Evolutionary conservation across 1,140 invertebrate genomes (phyloP).

Genomic region (Trichogramma pretiosum): DNA sequence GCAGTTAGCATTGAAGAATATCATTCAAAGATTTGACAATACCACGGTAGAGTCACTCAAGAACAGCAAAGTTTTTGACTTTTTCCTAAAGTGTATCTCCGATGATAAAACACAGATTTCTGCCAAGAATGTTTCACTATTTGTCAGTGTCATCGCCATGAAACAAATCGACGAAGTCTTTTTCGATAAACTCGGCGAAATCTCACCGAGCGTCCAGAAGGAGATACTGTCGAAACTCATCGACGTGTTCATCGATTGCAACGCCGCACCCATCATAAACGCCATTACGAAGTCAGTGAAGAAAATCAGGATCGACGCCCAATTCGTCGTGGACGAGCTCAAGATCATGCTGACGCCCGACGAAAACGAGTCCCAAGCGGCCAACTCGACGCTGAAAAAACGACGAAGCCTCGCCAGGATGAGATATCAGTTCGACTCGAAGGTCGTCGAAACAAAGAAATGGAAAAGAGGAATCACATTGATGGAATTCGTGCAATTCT

Average conservation of each 20-base stretch:
- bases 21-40: slow-evolving; percentile 36
- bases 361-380: slow-evolving; percentile 17
- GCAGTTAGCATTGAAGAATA: slow-evolving; percentile 30
- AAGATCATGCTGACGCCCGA: slow-evolving; percentile 45
- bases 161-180: slow-evolving; percentile 53
- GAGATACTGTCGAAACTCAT: slow-evolving; percentile 36
- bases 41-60: slow-evolving; percentile 35
- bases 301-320: slow-evolving; percentile 58
- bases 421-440: slow-evolving; percentile 31
- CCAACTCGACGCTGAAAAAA: slow-evolving; percentile 6
- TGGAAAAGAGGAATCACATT: slow-evolving; percentile 74
- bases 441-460: slow-evolving; percentile 51
- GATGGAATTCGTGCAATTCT: slow-evolving; percentile 80
- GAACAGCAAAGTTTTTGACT: slow-evolving; percentile 30
- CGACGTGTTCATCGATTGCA: slow-evolving; percentile 37
- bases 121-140: slow-evolving; percentile 15
- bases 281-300: slow-evolving; percentile 57
- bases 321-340: slow-evolving; percentile 54
- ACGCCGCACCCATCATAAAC: slow-evolving; percentile 46
- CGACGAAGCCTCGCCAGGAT: slow-evolving; percentile 35
- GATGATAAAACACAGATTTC: slow-evolving; percentile 20
- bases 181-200: slow-evolving; percentile 23
- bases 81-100: slow-evolving; percentile 31
- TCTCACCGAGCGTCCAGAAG: slow-evolving; percentile 25
- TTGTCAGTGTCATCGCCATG: slow-evolving; percentile 30